Evolutionary conservation across 2,888 invertebrate genomes (phyloP).

Genomic region (Drosophila sordidula): DNA sequence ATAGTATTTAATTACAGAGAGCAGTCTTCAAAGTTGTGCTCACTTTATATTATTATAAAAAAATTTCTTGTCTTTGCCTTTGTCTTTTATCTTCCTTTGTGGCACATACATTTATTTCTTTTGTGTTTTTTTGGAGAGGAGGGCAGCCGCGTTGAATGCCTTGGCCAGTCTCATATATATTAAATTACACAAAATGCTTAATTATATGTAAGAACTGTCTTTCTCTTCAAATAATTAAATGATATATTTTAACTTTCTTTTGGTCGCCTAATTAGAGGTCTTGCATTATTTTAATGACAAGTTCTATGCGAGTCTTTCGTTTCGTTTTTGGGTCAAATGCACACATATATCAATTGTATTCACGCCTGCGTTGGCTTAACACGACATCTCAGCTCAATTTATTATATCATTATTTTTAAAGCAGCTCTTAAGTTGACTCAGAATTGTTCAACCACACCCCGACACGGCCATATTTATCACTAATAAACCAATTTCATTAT

Average conservation of each 20-base stretch:
- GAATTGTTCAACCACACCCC: conserved; percentile 52
- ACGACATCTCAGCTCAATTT: conserved; percentile 28
- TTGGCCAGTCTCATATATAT: conserved; percentile 38
- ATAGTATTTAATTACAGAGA: conserved; percentile 65
- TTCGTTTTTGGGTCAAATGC: conserved; percentile 20
- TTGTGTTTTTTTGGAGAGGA: conserved; percentile 5
- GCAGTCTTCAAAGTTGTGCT: conserved; percentile 49
- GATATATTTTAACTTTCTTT: conserved; percentile 36
- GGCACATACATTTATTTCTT: conserved; percentile 13
- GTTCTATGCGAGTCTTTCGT: background rate
- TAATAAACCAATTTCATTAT: conserved; percentile 77
- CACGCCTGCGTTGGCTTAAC: conserved; percentile 2
- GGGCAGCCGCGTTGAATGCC: conserved; percentile 54
- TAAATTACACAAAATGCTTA: conserved; percentile 31
- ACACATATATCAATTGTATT: conserved; percentile 23
- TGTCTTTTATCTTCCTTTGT: conserved; percentile 38
- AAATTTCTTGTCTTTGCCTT: conserved; percentile 50
- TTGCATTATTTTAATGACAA: conserved; percentile 34
- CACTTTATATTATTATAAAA: conserved; percentile 53
- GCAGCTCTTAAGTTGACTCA: conserved; percentile 45
- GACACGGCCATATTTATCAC: conserved; percentile 63
- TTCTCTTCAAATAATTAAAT: conserved; percentile 23
- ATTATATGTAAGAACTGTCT: conserved; percentile 36
- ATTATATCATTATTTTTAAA: conserved; percentile 44
- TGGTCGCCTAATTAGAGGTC: conserved; percentile 36